Base-by-base conservation (phyloP, 2,797 vertebrate genomes). In the Phoebastria nigripes region DNA sequence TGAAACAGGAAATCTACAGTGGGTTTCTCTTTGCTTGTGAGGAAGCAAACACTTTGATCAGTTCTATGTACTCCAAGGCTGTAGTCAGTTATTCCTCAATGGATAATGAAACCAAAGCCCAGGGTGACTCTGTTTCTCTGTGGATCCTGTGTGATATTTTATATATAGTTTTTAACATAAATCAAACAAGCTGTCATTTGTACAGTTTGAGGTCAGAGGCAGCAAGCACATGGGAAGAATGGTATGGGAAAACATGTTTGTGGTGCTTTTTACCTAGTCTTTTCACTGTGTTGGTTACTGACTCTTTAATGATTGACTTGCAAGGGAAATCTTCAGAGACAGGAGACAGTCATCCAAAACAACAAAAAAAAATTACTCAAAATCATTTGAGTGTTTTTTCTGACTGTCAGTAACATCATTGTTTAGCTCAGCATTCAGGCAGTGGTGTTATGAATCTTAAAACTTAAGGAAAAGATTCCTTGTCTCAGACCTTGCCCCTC, bases 111-210 rank as follows among this genome's bases (percentile, higher is more conserved):
- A 93, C 92, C 51, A 91, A 95, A 96, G 87, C 94, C 96, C 96
- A 88, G 82, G 91, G 96, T 93, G 93, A 81, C 92, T 97, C 11
- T 42, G 54, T 96, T 96, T 96, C 95, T 95, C 94, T 88, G 44
- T 94, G 97, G 92, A 93, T 91, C 80, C 66, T 5, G 14, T 96
- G 89, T 97, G 93, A 97, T 97, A 97, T 94, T 96, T 96, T 95
- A 93, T 97, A 97, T 94, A 96, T 97, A 92, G 92, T 87, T 97
- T 95, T 94, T 86, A 82, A 94, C 95, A 96, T 90, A 96, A 97
- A 96, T 97, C 94, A 95, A 97, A 96, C 93, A 96, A 95, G 82
- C 96, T 96, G 95, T 95, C 91, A 87, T 96, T 93, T 93, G 91
- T 96, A 92, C 85, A 91, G 91, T 97, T 94, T 93, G 91, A 96